Evolutionary conservation across 2,888 invertebrate species (phyloP), one percentile per base, ranked within the genome.

Genomic region (Trichopoda pennipes): DNA sequence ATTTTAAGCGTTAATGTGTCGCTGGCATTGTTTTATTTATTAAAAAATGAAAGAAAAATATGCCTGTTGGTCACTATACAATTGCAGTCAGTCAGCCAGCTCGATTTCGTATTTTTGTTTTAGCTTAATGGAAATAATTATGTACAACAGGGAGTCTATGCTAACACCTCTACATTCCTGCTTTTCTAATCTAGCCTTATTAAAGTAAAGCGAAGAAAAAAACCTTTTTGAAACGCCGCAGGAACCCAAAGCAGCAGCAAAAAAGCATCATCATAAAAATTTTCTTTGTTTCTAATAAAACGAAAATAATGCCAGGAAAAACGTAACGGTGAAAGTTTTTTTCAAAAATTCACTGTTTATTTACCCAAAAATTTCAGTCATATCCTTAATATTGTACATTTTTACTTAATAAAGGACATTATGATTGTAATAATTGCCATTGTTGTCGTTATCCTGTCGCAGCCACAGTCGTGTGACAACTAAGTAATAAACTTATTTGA

Each of bases 1-100:
- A 68, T 80, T 78, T 81, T 44, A 79, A 66, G 69, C 75, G 84
- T 88, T 90, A 89, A 90, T 90, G 89, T 89, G 88, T 89, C 90
- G 89, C 88, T 88, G 88, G 87, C 87, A 88, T 86, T 88, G 90
- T 87, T 86, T 87, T 86, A 60, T 56, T 47, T 23, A 28, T 38
- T 38, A 12, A 4, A 4, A 28, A 38, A 38, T n/a, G n/a, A n/a
- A n/a, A n/a, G n/a, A 38, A 49, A 21, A 12, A 58, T 61, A 47
- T 55, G 19, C 19, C 44, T 63, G 56, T 56, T 38, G 70, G 72
- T 63, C 80, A 69, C 42, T 68, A 69, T 56, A 28, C 28, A 60
- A 17, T n/a, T 28, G 44, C 53, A 21, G 38, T 38, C 49, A 42
- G 58, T 35, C 69, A 42, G 23, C 53, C 68, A 19, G n/a, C 53